Conservation (phyloP, 2,888 invertebrate species). For the Lamproptera curius region DNA sequence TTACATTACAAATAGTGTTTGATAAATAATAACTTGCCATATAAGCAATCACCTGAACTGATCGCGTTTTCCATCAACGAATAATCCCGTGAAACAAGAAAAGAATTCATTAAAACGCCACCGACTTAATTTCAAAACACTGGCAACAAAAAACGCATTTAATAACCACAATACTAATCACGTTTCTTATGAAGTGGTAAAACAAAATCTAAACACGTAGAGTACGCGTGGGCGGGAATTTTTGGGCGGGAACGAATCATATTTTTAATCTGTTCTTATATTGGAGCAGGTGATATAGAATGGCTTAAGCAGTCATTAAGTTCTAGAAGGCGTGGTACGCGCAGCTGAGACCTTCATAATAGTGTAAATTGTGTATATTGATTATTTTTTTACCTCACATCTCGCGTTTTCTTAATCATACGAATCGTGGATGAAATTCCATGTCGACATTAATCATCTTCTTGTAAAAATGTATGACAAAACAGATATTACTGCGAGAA, state of each 20-base stretch:
- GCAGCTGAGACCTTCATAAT: constrained; percentile 23
- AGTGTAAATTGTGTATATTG: constrained; percentile 22
- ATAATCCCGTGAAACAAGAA: too few relatives aligned
- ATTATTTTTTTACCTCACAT: constrained; percentile 18
- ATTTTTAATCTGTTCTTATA: constrained; percentile 12
- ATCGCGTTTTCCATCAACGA: too few relatives aligned
- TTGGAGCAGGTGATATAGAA: constrained; percentile 22
- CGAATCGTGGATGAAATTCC: constrained; percentile 15
- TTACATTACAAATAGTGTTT: too few relatives aligned
- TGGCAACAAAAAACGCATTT: constrained; percentile 13
- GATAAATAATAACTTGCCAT: too few relatives aligned
- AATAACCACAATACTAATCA: constrained; percentile 10
- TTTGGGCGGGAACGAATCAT: constrained; percentile 16
- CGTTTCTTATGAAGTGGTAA: constrained; percentile 8
- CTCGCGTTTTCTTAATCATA: constrained; percentile 13
- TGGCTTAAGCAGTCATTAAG: constrained; percentile 24
- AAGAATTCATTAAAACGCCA: constrained; percentile 4
- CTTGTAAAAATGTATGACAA: constrained; percentile 14
- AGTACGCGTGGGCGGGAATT: constrained; percentile 13
- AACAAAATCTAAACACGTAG: neutral
- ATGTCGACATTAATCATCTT: constrained; percentile 19
- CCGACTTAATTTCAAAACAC: constrained; percentile 5
- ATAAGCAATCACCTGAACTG: neutral
- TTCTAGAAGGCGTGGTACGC: constrained; percentile 24
- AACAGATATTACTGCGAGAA: constrained; percentile 8